phyloP scores from a whole-genome alignment of 1,140 invertebrate species.

The Parapsyche elsis region DNA sequence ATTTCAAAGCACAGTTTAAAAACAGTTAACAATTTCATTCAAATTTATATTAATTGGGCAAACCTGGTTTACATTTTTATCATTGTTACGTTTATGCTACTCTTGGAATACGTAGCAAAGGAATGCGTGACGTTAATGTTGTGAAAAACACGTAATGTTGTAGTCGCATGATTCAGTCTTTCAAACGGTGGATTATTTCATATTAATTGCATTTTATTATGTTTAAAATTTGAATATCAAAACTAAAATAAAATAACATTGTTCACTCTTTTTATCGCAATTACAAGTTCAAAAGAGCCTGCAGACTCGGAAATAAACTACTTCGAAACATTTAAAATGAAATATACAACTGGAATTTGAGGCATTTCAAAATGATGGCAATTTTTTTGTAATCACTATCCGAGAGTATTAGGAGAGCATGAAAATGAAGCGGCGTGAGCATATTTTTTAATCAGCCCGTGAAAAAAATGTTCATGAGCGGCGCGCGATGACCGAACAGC shows the following conservation, averaged over 20 bases:
- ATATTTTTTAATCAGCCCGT: slow-evolving; percentile 31
- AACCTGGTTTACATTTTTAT: background rate
- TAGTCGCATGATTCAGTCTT: background rate
- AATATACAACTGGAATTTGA: background rate
- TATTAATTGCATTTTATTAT: too few species aligned
- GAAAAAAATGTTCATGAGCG: slow-evolving; percentile 20
- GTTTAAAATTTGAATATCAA: too few species aligned
- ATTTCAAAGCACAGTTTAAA: too few species aligned
- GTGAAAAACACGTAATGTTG: slow-evolving; percentile 10
- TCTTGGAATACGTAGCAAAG: background rate
- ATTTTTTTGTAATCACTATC: slow-evolving; percentile 36
- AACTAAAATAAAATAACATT: too few species aligned
- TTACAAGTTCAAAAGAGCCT: too few species aligned
- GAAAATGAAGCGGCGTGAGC: slow-evolving; percentile 10
- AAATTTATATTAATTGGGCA: background rate
- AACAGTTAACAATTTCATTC: too few species aligned
- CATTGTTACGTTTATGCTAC: background rate
- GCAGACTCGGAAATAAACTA: too few species aligned
- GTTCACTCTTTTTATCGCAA: too few species aligned
- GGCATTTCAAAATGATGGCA: slow-evolving; percentile 12
- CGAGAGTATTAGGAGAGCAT: slow-evolving; percentile 28
- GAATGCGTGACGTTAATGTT: background rate
- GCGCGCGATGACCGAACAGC: slow-evolving; percentile 1
- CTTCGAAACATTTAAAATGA: too few species aligned
- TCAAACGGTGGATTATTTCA: too few species aligned